Evolutionary conservation across 2,888 invertebrate genomes (phyloP), one percentile per base, ranked within the genome.

Genomic region (Trissolcus japonicus): DNA sequence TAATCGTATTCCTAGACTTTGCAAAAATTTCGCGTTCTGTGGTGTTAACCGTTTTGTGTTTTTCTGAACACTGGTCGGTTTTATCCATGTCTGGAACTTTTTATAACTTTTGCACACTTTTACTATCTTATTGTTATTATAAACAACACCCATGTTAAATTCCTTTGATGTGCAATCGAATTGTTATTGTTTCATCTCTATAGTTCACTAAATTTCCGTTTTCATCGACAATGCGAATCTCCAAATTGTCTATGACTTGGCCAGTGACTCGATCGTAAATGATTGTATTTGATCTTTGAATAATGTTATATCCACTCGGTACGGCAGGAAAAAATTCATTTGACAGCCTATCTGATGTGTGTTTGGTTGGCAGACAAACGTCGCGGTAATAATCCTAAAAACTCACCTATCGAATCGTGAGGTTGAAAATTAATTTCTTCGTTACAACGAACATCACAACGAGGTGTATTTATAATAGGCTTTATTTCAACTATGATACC

Each of bases 301-400:
- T 80, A 9, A 79, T 68, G 81, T 85, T 84, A 84, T 83, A 88
- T 7, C 87, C 87, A 14, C 86, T 53, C n/a, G 61, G 56, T 14
- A 76, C 50, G n/a, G 21, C 11, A 0, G 67, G 67, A 17, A 65
- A 69, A 16, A 76, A 76, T 57, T 76, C 65, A 48, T 77, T n/a
- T n/a, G 4, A 1, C 2, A 4, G 41, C 4, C 9, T 2, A 41
- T 41, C 41, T 1, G 41, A 41, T n/a, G 9, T n/a, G 41, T 41
- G 41, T n/a, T 41, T n/a, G 9, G 4, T 41, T 1, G 2, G n/a
- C 11, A 41, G 9, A n/a, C 4, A 41, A 41, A 41, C 9, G 11
- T 41, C 41, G 41, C 1, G 11, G 41, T 41, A n/a, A 13, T 3
- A 41, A 41, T 2, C 41, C 41, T n/a, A 41, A 41, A 41, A 41